A percentile compares a stretch with the other conserved stretches of the same genome.
Conservation (phyloP, 30 jellyfish, hydroid and myxozoan species). For the Cassiopea andromeda region DNA sequence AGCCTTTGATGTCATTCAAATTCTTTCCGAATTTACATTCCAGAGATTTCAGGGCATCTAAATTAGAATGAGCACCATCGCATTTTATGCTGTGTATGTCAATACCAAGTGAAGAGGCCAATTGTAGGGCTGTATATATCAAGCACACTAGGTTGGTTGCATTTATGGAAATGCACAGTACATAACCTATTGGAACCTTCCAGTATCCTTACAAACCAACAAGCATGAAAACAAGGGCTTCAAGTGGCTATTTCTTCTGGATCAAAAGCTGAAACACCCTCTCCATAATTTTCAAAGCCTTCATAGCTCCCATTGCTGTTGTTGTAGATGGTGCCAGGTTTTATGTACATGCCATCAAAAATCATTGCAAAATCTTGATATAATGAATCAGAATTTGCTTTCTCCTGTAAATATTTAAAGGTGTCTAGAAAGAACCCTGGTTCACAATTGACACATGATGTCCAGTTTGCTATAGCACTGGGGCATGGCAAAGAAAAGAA, state of each 20-base stretch:
- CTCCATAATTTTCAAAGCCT: conserved; percentile 19
- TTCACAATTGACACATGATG: conserved; percentile 53
- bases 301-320: conserved; percentile 6
- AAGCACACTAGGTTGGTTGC: conserved; percentile 4
- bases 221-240: conserved; percentile 37
- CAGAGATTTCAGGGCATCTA: not conserved
- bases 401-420: conserved; percentile 1
- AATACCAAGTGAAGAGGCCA: conserved; percentile 10
- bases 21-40: conserved; percentile 6
- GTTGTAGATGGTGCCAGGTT: conserved; percentile 5
- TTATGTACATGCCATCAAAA: conserved; percentile 27
- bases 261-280: not conserved
- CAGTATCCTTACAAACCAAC: conserved; percentile 57
- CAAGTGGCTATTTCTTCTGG: conserved; percentile 1
- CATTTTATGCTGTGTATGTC: conserved; percentile 17
- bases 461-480: conserved; percentile 39
- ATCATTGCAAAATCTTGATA: conserved; percentile 29
- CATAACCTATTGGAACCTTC: conserved; percentile 44
- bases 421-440: conserved; percentile 44
- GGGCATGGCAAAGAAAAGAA: conserved; percentile 47
- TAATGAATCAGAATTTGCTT: not conserved
- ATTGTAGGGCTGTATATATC: not conserved
- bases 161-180: not conserved
- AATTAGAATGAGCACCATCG: conserved; percentile 30
- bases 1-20: not conserved